phyloP scores from a whole-genome alignment of 2,113 vertebrate genomes.

The Kryptolebias marmoratus region DNA sequence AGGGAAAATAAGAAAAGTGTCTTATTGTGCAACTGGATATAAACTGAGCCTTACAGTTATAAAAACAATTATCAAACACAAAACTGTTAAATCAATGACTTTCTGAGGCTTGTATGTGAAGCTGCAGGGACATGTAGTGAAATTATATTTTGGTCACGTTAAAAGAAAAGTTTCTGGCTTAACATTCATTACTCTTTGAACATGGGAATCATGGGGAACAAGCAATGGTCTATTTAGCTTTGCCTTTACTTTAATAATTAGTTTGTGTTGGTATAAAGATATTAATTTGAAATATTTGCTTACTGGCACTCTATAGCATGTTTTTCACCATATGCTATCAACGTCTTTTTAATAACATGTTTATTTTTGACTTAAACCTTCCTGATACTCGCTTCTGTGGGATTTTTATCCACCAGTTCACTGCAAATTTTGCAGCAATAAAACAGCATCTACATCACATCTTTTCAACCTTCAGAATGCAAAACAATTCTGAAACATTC shows the following conservation, averaged over 20 bases:
- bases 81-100: background rate
- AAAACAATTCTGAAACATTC: background rate
- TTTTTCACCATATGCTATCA: too few species aligned
- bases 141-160: background rate
- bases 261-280: too few species aligned
- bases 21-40: slow-evolving; percentile 45
- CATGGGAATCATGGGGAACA: too few species aligned
- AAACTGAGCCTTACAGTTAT: slow-evolving; percentile 40
- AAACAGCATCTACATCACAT: background rate
- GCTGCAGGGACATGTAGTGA: background rate
- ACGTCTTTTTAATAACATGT: too few species aligned
- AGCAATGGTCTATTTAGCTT: too few species aligned
- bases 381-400: background rate
- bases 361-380: background rate
- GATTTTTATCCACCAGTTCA: slow-evolving; percentile 2
- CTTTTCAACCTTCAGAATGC: slow-evolving; percentile 22
- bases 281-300: too few species aligned
- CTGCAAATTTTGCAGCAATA: slow-evolving; percentile 6
- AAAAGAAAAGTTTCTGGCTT: too few species aligned
- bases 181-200: too few species aligned
- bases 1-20: slow-evolving; percentile 49
- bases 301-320: too few species aligned
- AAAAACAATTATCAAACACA: background rate
- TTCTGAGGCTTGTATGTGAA: background rate
- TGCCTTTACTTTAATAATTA: too few species aligned